A percentile compares a stretch with the other conserved stretches of the same genome.
Evolutionary conservation across 2,113 vertebrate genomes (phyloP).

Genomic region (Calidris pugnax): DNA sequence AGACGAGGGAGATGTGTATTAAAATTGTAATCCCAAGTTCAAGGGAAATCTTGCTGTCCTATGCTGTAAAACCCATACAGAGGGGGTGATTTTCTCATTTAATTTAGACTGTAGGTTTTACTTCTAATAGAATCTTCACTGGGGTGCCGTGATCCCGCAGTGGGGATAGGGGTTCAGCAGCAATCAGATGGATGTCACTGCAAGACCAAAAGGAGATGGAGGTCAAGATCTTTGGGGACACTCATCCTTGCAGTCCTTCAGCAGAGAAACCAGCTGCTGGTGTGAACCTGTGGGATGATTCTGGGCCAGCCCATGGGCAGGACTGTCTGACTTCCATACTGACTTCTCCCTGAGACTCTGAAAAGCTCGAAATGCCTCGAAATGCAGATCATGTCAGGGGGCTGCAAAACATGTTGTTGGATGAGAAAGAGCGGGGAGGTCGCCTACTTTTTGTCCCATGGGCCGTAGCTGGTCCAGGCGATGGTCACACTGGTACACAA

Average conservation of each 20-base stretch:
- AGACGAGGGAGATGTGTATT: neutral
- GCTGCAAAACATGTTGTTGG: neutral
- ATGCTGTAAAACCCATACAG: neutral
- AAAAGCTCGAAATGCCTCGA: neutral
- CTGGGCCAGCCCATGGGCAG: neutral
- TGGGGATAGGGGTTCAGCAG: neutral
- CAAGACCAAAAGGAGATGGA: neutral
- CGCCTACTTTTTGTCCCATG: neutral
- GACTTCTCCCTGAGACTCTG: neutral
- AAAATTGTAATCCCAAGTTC: neutral
- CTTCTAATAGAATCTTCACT: neutral
- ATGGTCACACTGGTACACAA: neutral
- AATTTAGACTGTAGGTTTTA: neutral
- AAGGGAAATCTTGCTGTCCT: neutral
- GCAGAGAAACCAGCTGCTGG: neutral
- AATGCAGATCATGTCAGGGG: neutral
- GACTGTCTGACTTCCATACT: neutral
- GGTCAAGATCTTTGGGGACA: neutral
- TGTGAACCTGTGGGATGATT: accelerated
- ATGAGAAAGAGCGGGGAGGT: neutral
- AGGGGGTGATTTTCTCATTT: neutral
- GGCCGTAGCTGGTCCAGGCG: neutral
- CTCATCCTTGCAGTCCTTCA: neutral
- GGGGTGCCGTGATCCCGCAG: accelerated
- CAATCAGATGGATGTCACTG: neutral